Conservation (phyloP, 2,113 vertebrate genomes). For the Paradisaea rubra region DNA sequence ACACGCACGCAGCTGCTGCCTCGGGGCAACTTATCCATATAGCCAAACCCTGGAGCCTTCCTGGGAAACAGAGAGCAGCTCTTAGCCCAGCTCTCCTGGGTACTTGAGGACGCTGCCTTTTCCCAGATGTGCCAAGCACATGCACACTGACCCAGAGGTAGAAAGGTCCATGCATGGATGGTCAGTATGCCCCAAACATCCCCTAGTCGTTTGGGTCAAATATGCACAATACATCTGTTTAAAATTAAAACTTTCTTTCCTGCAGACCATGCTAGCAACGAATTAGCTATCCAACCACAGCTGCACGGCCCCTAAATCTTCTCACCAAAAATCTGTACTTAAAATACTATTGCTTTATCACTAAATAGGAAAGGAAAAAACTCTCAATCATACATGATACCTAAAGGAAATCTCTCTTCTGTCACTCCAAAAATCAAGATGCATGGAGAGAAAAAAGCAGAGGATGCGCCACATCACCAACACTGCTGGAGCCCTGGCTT, state of each 20-base stretch:
- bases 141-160: background rate
- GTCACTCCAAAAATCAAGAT: background rate
- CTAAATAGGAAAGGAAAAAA: background rate
- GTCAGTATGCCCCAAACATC: background rate
- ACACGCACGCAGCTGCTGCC: background rate
- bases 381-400: fast-evolving
- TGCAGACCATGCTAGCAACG: background rate
- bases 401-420: background rate
- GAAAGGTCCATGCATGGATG: fast-evolving
- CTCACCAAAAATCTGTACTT: background rate
- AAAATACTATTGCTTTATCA: background rate
- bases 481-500: background rate
- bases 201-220: background rate
- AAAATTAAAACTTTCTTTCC: background rate
- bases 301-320: background rate
- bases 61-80: background rate
- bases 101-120: background rate
- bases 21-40: background rate
- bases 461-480: background rate
- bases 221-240: background rate
- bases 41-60: background rate
- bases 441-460: background rate
- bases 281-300: background rate
- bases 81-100: background rate
- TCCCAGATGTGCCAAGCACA: background rate